Base-by-base conservation (phyloP, 2,113 vertebrate genomes). In the Trematomus loennbergii region DNA sequence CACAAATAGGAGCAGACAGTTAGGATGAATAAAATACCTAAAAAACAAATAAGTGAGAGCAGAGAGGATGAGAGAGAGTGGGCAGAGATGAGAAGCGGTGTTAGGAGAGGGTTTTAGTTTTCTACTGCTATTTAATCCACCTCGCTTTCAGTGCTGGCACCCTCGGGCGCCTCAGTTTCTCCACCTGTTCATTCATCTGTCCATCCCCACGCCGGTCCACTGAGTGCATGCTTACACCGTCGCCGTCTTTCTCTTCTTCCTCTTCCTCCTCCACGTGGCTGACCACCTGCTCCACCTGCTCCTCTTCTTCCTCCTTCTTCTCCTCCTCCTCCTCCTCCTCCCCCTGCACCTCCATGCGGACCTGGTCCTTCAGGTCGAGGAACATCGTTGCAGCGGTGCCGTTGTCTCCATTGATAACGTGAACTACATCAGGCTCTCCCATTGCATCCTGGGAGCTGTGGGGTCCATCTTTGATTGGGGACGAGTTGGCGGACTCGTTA, bases 151-250 rank as follows among this genome's bases (percentile, higher is more conserved):
- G 98, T 98, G 94, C 97, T 98, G 79, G 98, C 98, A 0, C 97
- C 98, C 87, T 98, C 98, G 0, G 98, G 83, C 96, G 93, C 75
- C 97, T 94, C 73, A 98, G 95, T 94, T 99, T 98, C 82, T 99
- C 98, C 87, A 98, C 98, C 70, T 96, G 98, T 95, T 99, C 97
- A 0, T 97, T 98, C 91, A 99, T 98, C 93, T 99, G 98, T 91
- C 97, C 98, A 0, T 99, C 98, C 1, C 97, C 98, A 2, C 95
- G 93, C 9, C 97, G 95, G 90, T 97, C 97, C 94, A 97, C 97
- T 17, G 96, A 95, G 94, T 98, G 97, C 70, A 97, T 96, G 53
- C 93, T 95, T 77, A 97, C 91, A 78, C 86, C 91, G 17, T 96
- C 96, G 54, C 96, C 97, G 68, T 96, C 96, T 3, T 96, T 96